Base-by-base conservation (phyloP, 2,797 vertebrate genomes). In the Cygnus olor region DNA sequence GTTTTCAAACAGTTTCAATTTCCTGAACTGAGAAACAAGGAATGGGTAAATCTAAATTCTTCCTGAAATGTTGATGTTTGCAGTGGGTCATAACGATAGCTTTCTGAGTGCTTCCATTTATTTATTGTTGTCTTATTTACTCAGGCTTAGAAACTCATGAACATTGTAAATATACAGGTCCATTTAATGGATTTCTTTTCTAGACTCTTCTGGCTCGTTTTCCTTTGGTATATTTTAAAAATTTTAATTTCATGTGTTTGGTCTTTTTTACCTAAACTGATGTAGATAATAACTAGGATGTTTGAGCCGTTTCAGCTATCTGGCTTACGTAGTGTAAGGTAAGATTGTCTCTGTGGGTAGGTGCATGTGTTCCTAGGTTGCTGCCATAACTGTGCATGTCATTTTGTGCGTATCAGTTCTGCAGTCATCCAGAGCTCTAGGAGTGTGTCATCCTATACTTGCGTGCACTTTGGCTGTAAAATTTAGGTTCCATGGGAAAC, bases 101-200 rank as follows among this genome's bases (percentile, higher is more conserved):
- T 90, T 88, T 86, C 74, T 80, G 58, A 56, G 70, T 73, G 45
- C 64, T 90, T 32, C 45, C 34, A 68, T 89, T 93, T 83, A 66
- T 92, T 94, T 88, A 78, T 58, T 61, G 42, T 72, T 85, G 63
- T 22, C 40, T 87, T 93, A 79, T 88, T 94, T 89, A 53, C 25
- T 88, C 22, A 47, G 79, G 56, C 76, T 84, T 73, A 36, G 79
- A 77, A 86, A 70, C 71, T 76, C 83, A 83, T 70, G 65, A 90
- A 85, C 72, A 12, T 38, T 73, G 45, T 57, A 93, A 81, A 81
- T 49, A 73, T 20, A 71, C 32, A 14, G 63, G 34, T 58, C 85
- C 66, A 38, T 70, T 28, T 40, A 71, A 72, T 88, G 56, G 84
- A 69, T 74, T 95, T 74, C 10, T 84, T 54, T 63, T 77, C 51